Evolutionary conservation across 1,140 invertebrate genomes (phyloP), one percentile per base, ranked within the genome.

Genomic region (Fopius arisanus): DNA sequence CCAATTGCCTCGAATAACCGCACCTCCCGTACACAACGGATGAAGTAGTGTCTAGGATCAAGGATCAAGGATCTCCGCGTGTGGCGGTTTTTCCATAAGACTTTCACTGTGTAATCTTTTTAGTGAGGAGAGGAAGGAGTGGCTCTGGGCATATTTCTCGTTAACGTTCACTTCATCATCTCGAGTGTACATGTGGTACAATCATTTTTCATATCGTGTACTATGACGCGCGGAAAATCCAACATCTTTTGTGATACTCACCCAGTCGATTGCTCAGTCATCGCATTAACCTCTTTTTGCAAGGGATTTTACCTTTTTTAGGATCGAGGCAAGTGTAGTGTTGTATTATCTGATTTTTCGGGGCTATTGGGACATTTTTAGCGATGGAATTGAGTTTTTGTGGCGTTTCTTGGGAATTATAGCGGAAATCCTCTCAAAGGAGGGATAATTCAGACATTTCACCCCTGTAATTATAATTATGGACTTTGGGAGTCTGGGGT

Each of bases 11-110:
- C n/a, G 19, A 19, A 21, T 16, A 51, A 59, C 54, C 23, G 54
- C 23, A 19, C 54, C 54, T 59, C 54, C 54, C 12, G 54, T 28
- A 59, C 12, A 29, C 12, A 29, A 29, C 41, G 43, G 41, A 69
- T 51, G 26, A 70, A 33, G 28, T 51, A 48, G 16, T 33, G 59
- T 74, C 73, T 75, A 78, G 76, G 71, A 77, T 80, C 78, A 78
- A 78, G 78, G 78, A 80, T 80, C 77, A 78, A 76, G 77, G 74
- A 80, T 78, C 14, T 59, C 72, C 73, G 72, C 63, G 72, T 68
- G 26, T 65, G 23, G n/a, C 43, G 62, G 26, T 59, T 70, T 75
- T 75, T 66, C 70, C 62, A 62, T 43, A 28, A 48, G 62, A 75
- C 69, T 71, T 75, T 75, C 69, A 71, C 68, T 70, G 63, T 37